Base-by-base conservation (phyloP, 1,140 invertebrate genomes). In the Ceratosolen fusciceps region DNA sequence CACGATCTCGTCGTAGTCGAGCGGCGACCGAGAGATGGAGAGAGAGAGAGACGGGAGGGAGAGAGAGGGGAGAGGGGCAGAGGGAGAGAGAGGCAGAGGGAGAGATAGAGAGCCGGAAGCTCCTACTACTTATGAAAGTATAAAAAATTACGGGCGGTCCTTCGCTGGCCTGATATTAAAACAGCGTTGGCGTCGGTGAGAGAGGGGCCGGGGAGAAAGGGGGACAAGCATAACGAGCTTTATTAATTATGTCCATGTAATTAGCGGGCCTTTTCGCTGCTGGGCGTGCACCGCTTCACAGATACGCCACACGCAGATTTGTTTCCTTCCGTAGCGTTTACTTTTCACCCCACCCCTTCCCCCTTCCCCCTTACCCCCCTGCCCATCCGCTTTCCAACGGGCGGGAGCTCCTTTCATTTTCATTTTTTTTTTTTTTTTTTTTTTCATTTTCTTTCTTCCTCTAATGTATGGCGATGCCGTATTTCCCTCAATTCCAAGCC, bases 181-280 rank as follows among this genome's bases (percentile, higher is more conserved):
- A 14, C 14, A n/a, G 12, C 31, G 9, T 14, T 3, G 34, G 34
- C 60, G 34, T 19, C 9, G 14, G 49, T 31, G 4, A 54, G 26
- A 12, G 4, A 72, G 43, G 43, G 52, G 9, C 29, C 16, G 52
- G n/a, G n/a, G 4, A 71, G 43, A 21, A 31, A 60, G 12, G 39
- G 19, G 12, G 26, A 29, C n/a, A n/a, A 52, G 68, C 26, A 65
- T 74, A 74, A 68, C 37, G 72, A 75, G 80, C 80, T 83, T 83
- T 85, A 86, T 86, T 86, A 85, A 86, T 86, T 86, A 83, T 81
- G 82, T 79, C 70, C 70, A 76, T 83, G 81, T 84, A 85, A 86
- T 86, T 83, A 84, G 83, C 82, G 65, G 81, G 71, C 68, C 77
- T 83, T 82, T 82, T 79, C 67, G 80, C 43, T 68, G 73, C 65